Conservation (phyloP, 2,797 vertebrate genomes). For the Acropternis orthonyx region DNA sequence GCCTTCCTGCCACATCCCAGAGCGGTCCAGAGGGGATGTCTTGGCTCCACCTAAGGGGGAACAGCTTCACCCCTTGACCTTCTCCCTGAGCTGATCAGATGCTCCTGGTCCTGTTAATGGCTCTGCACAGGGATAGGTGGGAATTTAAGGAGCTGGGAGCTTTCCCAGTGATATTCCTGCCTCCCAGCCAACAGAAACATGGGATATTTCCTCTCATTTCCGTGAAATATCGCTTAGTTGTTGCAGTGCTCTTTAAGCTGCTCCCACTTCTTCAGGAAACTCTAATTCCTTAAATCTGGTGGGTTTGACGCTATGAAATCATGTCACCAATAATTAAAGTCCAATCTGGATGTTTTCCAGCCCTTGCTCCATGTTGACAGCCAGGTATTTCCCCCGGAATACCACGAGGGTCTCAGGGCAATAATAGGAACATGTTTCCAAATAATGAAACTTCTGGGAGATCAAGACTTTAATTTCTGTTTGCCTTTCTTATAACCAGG, state of each 20-base stretch:
- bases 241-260: neutral
- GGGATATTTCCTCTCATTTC: neutral
- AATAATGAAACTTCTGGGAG: neutral
- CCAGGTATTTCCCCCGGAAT: neutral
- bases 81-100: neutral
- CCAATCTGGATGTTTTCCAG: neutral
- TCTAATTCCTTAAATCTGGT: neutral
- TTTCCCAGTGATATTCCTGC: neutral
- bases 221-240: neutral
- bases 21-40: neutral
- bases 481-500: neutral
- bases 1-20: neutral
- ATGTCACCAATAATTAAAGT: neutral
- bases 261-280: neutral
- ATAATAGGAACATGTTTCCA: neutral
- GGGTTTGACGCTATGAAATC: rapidly evolving
- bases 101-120: neutral
- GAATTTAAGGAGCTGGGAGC: neutral
- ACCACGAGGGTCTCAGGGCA: neutral
- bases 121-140: neutral
- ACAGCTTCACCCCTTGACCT: neutral
- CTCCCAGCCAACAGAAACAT: neutral
- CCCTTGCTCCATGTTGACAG: neutral
- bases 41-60: neutral
- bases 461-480: neutral